Conservation (phyloP, 2,113 vertebrate genomes). For the Phasianus colchicus region DNA sequence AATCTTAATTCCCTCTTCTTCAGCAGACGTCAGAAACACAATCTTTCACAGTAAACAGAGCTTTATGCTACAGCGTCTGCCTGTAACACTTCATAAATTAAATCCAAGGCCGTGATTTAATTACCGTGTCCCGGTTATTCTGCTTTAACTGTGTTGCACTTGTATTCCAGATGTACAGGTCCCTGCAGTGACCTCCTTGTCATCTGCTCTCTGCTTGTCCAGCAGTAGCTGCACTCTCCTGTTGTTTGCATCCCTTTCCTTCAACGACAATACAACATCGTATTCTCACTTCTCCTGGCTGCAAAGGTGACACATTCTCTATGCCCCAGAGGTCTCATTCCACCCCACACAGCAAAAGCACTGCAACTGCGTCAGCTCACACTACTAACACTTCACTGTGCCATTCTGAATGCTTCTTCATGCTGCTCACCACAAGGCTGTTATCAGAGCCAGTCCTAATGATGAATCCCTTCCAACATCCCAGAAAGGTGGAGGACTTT, state of each 20-base stretch:
- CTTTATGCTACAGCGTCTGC: constrained; percentile 39
- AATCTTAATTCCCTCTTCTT: constrained; percentile 51
- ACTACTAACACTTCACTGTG: not conserved
- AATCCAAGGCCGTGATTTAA: constrained; percentile 59
- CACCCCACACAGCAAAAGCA: constrained; percentile 8
- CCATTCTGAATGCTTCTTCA: not conserved
- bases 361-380: not conserved
- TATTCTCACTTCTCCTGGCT: constrained; percentile 42
- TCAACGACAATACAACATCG: not conserved
- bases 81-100: constrained; percentile 68
- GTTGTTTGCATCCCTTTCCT: constrained; percentile 5
- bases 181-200: constrained; percentile 38
- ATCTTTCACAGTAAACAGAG: constrained; percentile 59
- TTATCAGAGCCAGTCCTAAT: not conserved
- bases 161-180: constrained; percentile 39
- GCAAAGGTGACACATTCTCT: constrained; percentile 47
- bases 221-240: not conserved
- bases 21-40: constrained; percentile 35
- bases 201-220: not conserved
- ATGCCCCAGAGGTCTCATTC: constrained; percentile 9
- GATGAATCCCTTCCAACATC: not conserved
- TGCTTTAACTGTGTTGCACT: constrained; percentile 36
- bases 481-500: not conserved
- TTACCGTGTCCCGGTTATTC: constrained; percentile 50
- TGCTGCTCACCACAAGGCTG: not conserved